These are phyloP conservation scores for Cryptocheilus praepositus DNA, from an alignment of 2,888 invertebrate species.

Conservation along the genomic window DNA sequence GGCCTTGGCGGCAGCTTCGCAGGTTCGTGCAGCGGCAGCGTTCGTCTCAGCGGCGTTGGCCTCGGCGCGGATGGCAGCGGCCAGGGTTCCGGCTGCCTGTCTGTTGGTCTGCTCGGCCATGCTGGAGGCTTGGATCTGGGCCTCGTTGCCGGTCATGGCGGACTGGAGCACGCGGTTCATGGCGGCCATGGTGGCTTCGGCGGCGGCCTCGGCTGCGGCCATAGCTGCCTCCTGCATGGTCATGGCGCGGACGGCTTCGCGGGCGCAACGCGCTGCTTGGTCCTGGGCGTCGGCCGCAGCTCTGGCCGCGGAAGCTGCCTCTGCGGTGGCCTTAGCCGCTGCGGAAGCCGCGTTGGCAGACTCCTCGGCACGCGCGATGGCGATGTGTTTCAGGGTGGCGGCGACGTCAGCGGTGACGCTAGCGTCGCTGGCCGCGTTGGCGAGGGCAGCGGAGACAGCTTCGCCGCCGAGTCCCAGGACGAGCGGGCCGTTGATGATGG, in stretches of 20 bases:
- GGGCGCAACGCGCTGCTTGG: constrained; percentile 1
- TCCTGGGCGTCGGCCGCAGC: constrained; percentile 18
- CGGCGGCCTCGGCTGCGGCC: background rate
- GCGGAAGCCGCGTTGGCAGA: background rate
- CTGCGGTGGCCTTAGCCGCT: constrained; percentile 8
- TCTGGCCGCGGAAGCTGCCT: constrained; percentile 4
- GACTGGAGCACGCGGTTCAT: background rate
- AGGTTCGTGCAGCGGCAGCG: background rate
- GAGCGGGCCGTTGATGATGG: background rate
- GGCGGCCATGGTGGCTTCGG: background rate
- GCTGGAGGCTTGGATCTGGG: constrained; percentile 14
- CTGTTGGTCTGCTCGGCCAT: constrained; percentile 17
- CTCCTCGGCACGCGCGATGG: background rate
- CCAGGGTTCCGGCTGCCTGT: constrained; percentile 9
- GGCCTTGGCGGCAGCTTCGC: background rate
- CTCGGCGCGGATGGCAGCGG: background rate
- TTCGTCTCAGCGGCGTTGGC: background rate
- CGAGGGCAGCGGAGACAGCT: constrained; percentile 1
- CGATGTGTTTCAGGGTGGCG: background rate
- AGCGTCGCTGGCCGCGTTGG: background rate
- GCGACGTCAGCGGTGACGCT: background rate
- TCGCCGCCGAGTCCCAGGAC: background rate
- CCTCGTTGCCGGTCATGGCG: background rate
- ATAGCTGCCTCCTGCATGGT: constrained; percentile 4
- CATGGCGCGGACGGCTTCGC: background rate